Conservation (phyloP, 1,140 invertebrate genomes). For the Scylla paramamosain region DNA sequence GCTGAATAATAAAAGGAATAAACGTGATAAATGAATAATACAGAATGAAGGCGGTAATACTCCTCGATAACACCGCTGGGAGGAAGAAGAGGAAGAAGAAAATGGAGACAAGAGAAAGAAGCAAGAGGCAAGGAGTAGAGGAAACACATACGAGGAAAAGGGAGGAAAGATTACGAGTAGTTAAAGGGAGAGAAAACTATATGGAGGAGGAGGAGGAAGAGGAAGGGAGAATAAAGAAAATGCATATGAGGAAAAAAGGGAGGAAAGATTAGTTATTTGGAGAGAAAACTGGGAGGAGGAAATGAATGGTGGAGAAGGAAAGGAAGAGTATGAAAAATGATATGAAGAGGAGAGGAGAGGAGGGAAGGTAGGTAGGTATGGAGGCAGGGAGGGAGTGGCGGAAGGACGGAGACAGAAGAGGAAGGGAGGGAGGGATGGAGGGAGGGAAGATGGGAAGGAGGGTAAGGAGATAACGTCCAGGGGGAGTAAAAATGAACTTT, state of each 20-base stretch:
- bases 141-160: background rate
- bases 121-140: background rate
- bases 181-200: background rate
- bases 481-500: background rate
- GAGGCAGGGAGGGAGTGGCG: no score
- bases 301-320: no score
- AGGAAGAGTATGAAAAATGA: background rate
- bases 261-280: no score
- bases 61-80: no score
- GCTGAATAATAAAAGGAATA: no score
- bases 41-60: no score
- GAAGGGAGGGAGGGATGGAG: constrained; percentile 1
- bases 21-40: no score
- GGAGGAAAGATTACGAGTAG: background rate
- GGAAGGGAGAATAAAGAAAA: no score
- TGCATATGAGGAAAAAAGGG: no score
- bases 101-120: background rate
- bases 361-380: background rate
- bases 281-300: no score
- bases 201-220: no score
- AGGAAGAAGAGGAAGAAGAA: constrained; percentile 4
- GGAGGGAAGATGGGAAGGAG: constrained; percentile 30
- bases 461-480: constrained; percentile 4
- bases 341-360: background rate
- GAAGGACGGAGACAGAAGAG: background rate